Base-by-base conservation (phyloP, 1,140 invertebrate genomes). In the Monomorium pharaonis region DNA sequence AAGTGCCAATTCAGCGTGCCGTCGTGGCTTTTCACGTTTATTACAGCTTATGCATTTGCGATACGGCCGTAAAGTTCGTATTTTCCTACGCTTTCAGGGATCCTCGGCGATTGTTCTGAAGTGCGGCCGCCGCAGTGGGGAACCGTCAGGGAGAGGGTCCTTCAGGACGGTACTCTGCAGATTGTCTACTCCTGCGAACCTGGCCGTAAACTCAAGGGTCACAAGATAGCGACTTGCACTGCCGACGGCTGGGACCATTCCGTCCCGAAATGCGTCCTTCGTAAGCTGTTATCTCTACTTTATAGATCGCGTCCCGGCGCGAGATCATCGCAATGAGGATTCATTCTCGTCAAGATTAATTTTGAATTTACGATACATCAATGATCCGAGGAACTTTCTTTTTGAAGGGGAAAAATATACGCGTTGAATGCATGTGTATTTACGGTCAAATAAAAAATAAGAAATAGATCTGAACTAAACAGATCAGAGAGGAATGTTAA, bases 181-280 rank as follows among this genome's bases (percentile, higher is more conserved):
- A 90, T 88, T 30, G 83, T 94, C 51, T 94, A 92, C 86, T 93
- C 92, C 60, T 95, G 94, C 83, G 91, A 93, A 78, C 69, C 89
- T 3, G 92, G 92, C 12, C 90, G 91, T 72, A 90, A 88, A 85
- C 89, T 94, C 70, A 94, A 90, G 81, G 94, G 94, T 37, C 92
- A 90, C 90, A 93, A 92, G 88, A 83, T 94, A 78, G 89, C 92
- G 70, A 93, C 92, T 63, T 95, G 94, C 74, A 93, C 86, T 62
- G 83, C 49, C 65, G 70, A 89, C 77, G 92, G 92, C 47, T 95
- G 94, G 94, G 86, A 94, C 77, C 88, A 92, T 74, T 91, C 92
- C 44, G 88, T 91, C 54, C 94, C 94, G 70, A 89, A 90, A 88
- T 95, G 94, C 77, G 84, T 94, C 42, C 88, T 81, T 47, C 27